A percentile compares a stretch with the other conserved stretches of the same genome.
phyloP scores from a whole-genome alignment of 2,797 vertebrate genomes.

The Poecilia gillii region DNA sequence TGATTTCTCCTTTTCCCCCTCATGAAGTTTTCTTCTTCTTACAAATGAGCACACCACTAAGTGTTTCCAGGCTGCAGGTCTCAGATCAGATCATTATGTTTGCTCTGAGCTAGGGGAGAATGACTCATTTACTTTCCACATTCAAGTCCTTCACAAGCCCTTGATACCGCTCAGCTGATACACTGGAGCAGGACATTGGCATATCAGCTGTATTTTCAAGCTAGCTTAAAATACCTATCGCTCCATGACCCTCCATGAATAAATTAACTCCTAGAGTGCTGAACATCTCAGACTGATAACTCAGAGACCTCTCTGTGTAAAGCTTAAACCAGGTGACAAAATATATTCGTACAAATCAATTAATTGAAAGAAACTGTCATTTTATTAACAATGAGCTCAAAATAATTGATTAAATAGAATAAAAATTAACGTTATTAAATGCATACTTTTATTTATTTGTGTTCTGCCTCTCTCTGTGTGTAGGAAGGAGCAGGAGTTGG shows the following conservation, averaged over 20 bases:
- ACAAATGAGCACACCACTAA: background rate
- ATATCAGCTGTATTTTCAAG: background rate
- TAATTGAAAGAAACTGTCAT: background rate
- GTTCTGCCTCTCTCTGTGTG: conserved; percentile 2
- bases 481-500: conserved; percentile 95
- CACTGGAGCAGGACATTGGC: background rate
- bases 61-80: background rate
- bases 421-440: background rate
- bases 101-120: background rate
- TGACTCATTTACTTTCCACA: background rate
- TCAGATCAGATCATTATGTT: background rate
- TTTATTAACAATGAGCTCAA: background rate
- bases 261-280: background rate
- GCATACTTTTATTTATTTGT: background rate
- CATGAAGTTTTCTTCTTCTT: background rate
- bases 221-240: background rate
- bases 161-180: background rate
- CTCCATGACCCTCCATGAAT: background rate
- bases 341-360: background rate
- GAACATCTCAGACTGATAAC: background rate
- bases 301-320: background rate
- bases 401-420: background rate
- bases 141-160: background rate
- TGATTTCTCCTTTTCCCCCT: background rate
- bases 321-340: background rate